Base-by-base conservation (phyloP, 1,140 invertebrate genomes). In the Dreissena polymorpha region DNA sequence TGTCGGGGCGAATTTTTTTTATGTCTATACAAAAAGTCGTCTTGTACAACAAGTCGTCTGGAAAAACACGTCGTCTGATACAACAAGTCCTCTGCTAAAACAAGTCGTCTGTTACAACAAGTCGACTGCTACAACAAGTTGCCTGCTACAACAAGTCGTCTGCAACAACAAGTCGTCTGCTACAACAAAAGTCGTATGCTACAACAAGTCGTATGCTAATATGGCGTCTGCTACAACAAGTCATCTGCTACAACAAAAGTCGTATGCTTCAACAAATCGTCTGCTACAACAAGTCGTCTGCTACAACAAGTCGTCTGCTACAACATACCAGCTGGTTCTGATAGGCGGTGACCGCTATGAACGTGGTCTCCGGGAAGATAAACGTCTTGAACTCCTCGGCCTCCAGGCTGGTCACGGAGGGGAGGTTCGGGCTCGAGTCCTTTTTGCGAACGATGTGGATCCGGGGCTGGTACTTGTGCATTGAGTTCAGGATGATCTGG, bases 261-360 rank as follows among this genome's bases (percentile, higher is more conserved):
- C n/a, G n/a, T n/a, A n/a, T n/a, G n/a, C n/a, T 2, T 5, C 39
- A 39, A 2, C 39, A 8, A 39, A 8, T 5, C 1, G 7, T 50
- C 18, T 14, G 10, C 53, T 21, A 55, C 51, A 16, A 95, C 95
- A 95, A 39, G 39, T 5, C 1, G 7, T 50, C 18, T 14, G 10
- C 53, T 2, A 39, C 39, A 39, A 2, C 39, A 8, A 39, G 39
- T 5, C 1, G 7, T 50, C 18, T 14, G 10, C 53, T 21, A 55
- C 51, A 16, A 95, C 95, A 95, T 93, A 97, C 96, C 94, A 98
- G 94, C 94, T 98, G 97, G 93, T 98, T 99, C 94, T 99, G 98
- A 94, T 99, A 99, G 49, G 98, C 98, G 25, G 98, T 99, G 50
- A 99, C 98, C 14, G 98, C 98, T 25, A 98, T 99, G 94, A 99